Percentiles rank a stretch among this genome's conserved stretches.
These are phyloP conservation scores for Cydia splendana DNA, from an alignment of 1,140 invertebrate species.

Conservation along the genomic window DNA sequence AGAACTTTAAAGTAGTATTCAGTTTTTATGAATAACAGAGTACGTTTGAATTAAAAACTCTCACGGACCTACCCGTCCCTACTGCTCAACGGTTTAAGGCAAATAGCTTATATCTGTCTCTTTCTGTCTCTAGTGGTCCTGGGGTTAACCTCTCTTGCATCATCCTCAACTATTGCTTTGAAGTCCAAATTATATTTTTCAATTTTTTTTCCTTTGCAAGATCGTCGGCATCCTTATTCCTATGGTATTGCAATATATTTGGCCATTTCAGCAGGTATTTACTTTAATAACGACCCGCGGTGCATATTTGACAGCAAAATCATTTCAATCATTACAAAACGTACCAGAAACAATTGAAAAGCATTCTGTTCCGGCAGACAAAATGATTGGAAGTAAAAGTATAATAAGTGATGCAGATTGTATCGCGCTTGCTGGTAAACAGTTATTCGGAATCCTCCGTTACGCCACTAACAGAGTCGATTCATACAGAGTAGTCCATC, in stretches of 20 bases:
- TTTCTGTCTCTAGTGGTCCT: too few relatives aligned
- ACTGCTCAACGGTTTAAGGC: neutral
- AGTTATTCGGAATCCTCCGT: constrained; percentile 26
- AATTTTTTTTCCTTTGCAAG: too few relatives aligned
- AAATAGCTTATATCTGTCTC: too few relatives aligned
- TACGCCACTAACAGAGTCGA: neutral
- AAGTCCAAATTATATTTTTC: too few relatives aligned
- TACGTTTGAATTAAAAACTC: neutral
- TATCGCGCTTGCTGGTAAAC: constrained; percentile 13
- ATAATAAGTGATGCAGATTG: constrained; percentile 26
- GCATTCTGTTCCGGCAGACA: neutral
- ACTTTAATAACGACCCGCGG: neutral
- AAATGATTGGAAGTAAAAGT: constrained; percentile 27
- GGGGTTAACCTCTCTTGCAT: too few relatives aligned
- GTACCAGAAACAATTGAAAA: constrained; percentile 11
- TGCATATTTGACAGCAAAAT: constrained; percentile 1
- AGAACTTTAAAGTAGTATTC: neutral
- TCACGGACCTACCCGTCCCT: neutral
- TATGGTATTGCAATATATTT: too few relatives aligned
- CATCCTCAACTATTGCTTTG: too few relatives aligned
- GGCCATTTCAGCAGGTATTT: too few relatives aligned
- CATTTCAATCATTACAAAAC: constrained; percentile 6
- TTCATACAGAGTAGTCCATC: neutral
- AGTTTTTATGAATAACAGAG: neutral
- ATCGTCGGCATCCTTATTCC: too few relatives aligned